Percentiles rank a stretch among this genome's conserved stretches.
Evolutionary conservation across 2,888 invertebrate genomes (phyloP).

Genomic region (Xestia sexstrigata): DNA sequence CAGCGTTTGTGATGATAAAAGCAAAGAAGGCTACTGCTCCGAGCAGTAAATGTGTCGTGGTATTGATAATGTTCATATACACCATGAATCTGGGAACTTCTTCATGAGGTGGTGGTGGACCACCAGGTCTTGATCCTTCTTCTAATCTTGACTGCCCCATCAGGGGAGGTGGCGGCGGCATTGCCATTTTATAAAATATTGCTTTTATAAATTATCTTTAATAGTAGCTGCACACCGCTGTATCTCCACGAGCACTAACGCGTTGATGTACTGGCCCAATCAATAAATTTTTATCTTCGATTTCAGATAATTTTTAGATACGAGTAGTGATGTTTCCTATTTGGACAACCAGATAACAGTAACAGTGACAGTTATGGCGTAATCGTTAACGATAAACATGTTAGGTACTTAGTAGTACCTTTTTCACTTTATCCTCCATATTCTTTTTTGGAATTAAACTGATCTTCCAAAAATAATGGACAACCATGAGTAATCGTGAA

Average conservation of each 20-base stretch:
- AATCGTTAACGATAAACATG: conserved; percentile 21
- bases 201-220: neutral
- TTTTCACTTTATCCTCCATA: neutral
- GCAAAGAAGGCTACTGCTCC: conserved; percentile 72
- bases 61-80: conserved; percentile 68
- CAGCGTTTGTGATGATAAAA: conserved; percentile 29
- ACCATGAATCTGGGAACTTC: conserved; percentile 51
- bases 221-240: conserved; percentile 4
- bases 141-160: conserved; percentile 55
- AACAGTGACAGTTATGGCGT: conserved; percentile 37
- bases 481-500: conserved; percentile 6
- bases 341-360: conserved; percentile 43
- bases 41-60: conserved; percentile 71
- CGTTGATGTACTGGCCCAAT: conserved; percentile 10
- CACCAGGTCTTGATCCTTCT: conserved; percentile 26
- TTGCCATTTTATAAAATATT: conserved; percentile 42
- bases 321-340: conserved; percentile 41
- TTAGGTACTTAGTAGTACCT: neutral
- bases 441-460: neutral
- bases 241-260: conserved; percentile 22
- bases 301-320: conserved; percentile 53
- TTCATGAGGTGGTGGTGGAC: conserved; percentile 27
- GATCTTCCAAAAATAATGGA: neutral
- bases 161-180: conserved; percentile 59
- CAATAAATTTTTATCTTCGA: conserved; percentile 37